A percentile compares a stretch with the other conserved stretches of the same genome.
Conservation (phyloP, 2,113 vertebrate genomes). For the Lathamus discolor region DNA sequence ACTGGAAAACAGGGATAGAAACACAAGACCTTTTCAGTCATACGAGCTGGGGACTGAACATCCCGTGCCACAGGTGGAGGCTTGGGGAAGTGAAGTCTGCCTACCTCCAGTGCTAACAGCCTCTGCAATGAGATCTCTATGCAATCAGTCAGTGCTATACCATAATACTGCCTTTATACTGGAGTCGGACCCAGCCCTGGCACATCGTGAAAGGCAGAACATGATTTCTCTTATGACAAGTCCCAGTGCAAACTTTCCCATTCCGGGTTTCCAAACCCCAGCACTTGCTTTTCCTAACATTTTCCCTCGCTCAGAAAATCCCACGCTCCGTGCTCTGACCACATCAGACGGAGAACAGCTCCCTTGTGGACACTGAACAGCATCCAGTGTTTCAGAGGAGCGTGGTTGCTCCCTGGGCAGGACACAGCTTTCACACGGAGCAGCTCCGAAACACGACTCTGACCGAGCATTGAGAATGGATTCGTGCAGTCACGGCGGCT, state of each 20-base stretch:
- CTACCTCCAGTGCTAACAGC: not conserved
- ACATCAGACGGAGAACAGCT: not conserved
- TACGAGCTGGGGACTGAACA: accelerated
- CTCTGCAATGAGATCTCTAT: not conserved
- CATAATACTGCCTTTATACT: not conserved
- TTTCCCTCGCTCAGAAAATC: not conserved
- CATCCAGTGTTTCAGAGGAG: not conserved
- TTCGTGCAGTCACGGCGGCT: not conserved
- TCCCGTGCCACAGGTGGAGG: not conserved
- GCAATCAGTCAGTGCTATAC: not conserved
- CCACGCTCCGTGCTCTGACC: not conserved
- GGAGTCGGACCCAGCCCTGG: not conserved
- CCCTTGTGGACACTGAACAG: not conserved
- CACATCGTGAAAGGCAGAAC: not conserved
- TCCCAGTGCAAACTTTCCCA: not conserved
- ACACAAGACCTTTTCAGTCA: not conserved
- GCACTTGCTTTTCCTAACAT: not conserved
- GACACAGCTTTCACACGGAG: not conserved
- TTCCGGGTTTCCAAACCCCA: not conserved
- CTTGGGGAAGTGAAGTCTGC: not conserved
- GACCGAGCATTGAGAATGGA: slow-evolving; percentile 10
- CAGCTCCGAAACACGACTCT: not conserved
- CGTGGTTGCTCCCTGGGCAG: slow-evolving; percentile 27
- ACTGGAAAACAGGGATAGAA: not conserved
- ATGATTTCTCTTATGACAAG: not conserved